These are phyloP conservation scores for Anguilla rostrata DNA, from an alignment of 2,113 vertebrate species.

Conservation along the genomic window DNA sequence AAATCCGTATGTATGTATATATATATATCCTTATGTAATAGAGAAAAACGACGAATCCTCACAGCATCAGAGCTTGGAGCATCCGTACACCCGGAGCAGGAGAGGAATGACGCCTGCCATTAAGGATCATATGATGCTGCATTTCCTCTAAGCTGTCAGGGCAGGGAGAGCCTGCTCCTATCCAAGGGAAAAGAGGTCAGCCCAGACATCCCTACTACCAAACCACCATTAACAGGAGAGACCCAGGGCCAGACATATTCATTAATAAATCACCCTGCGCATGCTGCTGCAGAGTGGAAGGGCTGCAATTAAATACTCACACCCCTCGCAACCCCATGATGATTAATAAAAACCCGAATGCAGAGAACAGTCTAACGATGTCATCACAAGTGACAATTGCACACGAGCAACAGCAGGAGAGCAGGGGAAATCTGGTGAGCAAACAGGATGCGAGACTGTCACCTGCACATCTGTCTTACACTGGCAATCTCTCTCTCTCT, in stretches of 20 bases:
- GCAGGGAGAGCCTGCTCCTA: neutral
- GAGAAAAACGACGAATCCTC: neutral
- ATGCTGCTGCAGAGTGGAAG: neutral
- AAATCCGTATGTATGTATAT: neutral
- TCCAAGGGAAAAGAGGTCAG: neutral
- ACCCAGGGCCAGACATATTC: neutral
- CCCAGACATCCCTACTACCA: neutral
- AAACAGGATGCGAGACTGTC: neutral
- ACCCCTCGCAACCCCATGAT: neutral
- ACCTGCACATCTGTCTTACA: neutral
- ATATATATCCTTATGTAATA: neutral
- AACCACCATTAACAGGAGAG: neutral
- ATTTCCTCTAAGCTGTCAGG: neutral
- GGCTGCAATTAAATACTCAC: neutral
- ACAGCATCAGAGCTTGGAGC: neutral
- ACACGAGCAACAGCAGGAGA: neutral
- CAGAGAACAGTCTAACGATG: neutral
- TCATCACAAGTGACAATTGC: neutral
- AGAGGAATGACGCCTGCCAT: neutral
- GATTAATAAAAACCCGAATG: neutral
- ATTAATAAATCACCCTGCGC: neutral
- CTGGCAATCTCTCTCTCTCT: no score
- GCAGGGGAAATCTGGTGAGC: neutral
- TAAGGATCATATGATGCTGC: neutral
- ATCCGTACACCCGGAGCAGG: neutral